Conservation (phyloP, 2,888 invertebrate species). For the Aphidius colemani region DNA sequence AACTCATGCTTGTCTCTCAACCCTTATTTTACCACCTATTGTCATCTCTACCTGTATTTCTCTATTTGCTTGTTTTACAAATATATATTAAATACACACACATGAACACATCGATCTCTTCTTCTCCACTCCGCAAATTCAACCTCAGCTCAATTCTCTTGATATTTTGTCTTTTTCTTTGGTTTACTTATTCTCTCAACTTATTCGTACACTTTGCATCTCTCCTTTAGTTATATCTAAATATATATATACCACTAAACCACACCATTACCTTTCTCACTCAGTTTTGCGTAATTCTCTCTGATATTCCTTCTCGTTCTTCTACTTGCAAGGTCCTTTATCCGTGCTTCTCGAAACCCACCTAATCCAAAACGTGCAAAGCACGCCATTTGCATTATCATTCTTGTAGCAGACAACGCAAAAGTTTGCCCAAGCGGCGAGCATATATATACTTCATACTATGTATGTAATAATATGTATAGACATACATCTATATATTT, state of each 20-base stretch:
- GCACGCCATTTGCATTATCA: conserved; percentile 50
- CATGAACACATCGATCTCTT: conserved; percentile 12
- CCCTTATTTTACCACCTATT: conserved; percentile 16
- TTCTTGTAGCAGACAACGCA: conserved; percentile 52
- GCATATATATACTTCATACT: conserved; percentile 12
- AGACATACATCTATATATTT: not conserved
- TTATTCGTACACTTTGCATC: conserved; percentile 15
- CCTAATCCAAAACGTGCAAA: conserved; percentile 53
- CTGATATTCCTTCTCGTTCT: conserved; percentile 13
- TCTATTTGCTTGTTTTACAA: not conserved
- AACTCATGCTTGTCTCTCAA: conserved; percentile 40
- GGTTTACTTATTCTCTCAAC: conserved; percentile 25
- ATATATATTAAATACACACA: not conserved
- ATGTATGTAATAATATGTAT: no score
- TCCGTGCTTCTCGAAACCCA: conserved; percentile 36
- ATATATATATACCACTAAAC: conserved; percentile 19
- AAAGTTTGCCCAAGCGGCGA: conserved; percentile 48
- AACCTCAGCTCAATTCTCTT: conserved; percentile 12
- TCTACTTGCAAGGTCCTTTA: conserved; percentile 22
- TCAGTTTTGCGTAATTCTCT: not conserved
- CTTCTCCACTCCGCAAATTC: conserved; percentile 4
- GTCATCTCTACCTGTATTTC: conserved; percentile 14
- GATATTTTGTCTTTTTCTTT: conserved; percentile 13
- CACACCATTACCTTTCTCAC: conserved; percentile 16
- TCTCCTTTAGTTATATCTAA: conserved; percentile 17